Evolutionary conservation across 2,797 vertebrate species (phyloP).

Genomic region (Acipenser transmontanus): DNA sequence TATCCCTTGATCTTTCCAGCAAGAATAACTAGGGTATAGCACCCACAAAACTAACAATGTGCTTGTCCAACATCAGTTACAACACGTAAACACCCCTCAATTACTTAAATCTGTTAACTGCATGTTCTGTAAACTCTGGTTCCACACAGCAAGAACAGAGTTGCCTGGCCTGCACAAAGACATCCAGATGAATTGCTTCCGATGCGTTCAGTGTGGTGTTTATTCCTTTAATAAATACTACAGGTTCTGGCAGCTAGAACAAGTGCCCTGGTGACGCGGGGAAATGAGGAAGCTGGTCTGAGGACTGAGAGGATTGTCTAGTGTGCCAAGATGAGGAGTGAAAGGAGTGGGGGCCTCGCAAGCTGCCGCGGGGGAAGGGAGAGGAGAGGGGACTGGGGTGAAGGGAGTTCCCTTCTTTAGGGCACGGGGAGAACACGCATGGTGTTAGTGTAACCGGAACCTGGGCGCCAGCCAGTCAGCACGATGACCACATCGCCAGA

Average conservation of each 20-base stretch:
- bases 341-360: slow-evolving; percentile 15
- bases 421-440: slow-evolving; percentile 93
- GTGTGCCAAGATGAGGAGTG: slow-evolving; percentile 18
- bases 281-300: slow-evolving; percentile 23
- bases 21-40: too few relatives aligned
- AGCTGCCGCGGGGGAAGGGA: slow-evolving; percentile 20
- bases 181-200: too few relatives aligned
- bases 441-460: slow-evolving; percentile 94
- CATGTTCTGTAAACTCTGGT: too few relatives aligned
- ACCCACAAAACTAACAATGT: too few relatives aligned
- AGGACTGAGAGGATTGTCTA: slow-evolving; percentile 30
- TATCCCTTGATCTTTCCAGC: too few relatives aligned
- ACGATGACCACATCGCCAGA: slow-evolving; percentile 80
- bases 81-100: too few relatives aligned
- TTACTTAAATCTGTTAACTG: too few relatives aligned
- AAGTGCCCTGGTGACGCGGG: slow-evolving; percentile 20
- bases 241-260: slow-evolving; percentile 30
- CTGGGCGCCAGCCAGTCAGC: slow-evolving; percentile 91
- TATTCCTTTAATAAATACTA: slow-evolving; percentile 22
- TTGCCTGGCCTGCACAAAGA: too few relatives aligned
- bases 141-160: too few relatives aligned
- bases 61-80: too few relatives aligned
- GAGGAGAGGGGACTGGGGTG: slow-evolving; percentile 13
- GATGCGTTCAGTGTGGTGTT: background rate
- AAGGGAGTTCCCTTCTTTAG: slow-evolving; percentile 47